phyloP scores from a whole-genome alignment of 2,113 vertebrate genomes.

The Brachyhypopomus gauderio region DNA sequence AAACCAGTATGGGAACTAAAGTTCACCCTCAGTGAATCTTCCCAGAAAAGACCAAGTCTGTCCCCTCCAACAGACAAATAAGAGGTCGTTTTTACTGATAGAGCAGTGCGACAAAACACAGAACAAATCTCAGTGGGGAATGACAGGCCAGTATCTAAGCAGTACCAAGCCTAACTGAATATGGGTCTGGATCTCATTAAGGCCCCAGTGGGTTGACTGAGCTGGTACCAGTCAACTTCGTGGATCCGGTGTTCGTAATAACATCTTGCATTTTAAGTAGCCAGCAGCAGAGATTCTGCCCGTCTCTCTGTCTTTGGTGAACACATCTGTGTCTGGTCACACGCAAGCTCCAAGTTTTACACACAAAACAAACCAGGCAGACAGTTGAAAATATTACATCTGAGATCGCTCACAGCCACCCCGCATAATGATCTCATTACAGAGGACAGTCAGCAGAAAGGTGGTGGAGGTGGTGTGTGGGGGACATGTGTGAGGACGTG shows the following conservation, averaged over 20 bases:
- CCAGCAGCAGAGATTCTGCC: slow-evolving; percentile 42
- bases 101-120: no score
- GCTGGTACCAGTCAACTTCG: slow-evolving; percentile 23
- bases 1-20: neutral
- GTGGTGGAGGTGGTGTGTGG: no score
- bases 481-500: neutral
- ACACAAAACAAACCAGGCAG: slow-evolving; percentile 58
- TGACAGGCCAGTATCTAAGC: no score
- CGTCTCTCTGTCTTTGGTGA: neutral
- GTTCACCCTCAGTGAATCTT: neutral
- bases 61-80: neutral
- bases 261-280: slow-evolving; percentile 58
- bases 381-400: no score
- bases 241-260: slow-evolving; percentile 45
- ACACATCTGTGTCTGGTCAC: slow-evolving; percentile 52
- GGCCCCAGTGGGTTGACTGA: no score
- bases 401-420: no score
- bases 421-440: no score
- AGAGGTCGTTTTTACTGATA: neutral
- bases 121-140: no score
- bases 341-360: slow-evolving; percentile 54
- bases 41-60: neutral
- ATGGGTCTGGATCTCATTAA: no score
- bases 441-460: no score
- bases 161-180: no score